phyloP scores from a whole-genome alignment of 2,113 vertebrate species.

The Pedionomus torquatus region DNA sequence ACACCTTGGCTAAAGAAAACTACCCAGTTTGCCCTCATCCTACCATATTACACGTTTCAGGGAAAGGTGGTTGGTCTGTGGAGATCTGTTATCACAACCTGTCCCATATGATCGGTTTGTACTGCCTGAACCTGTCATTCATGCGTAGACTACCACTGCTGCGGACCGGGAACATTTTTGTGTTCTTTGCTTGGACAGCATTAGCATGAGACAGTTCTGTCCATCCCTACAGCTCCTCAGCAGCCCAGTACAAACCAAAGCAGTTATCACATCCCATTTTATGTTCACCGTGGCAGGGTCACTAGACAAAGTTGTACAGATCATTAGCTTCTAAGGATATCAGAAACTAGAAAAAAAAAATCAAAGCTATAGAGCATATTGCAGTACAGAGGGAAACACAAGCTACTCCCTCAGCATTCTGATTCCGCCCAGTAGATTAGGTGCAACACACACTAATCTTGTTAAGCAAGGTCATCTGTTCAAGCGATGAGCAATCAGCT shows the following conservation, averaged over 20 bases:
- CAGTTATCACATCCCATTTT: rapidly evolving
- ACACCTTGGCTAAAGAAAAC: neutral
- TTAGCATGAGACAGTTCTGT: rapidly evolving
- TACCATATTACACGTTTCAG: neutral
- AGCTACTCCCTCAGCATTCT: neutral
- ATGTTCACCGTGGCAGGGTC: neutral
- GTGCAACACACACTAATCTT: neutral
- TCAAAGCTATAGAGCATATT: neutral
- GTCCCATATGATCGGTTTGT: neutral
- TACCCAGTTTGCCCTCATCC: neutral
- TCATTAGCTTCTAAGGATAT: neutral
- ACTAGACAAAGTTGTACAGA: neutral
- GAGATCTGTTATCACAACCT: neutral
- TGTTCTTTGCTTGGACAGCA: neutral
- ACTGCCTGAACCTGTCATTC: neutral
- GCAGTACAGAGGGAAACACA: neutral
- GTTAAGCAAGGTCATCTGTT: conserved; percentile 38
- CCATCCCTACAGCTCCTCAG: neutral
- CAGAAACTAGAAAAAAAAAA: neutral
- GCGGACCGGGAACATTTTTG: neutral
- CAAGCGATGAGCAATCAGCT: conserved; percentile 46
- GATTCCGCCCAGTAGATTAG: neutral
- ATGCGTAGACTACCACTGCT: neutral
- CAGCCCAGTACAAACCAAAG: neutral
- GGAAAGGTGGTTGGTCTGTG: neutral